Percentiles rank a stretch among this genome's conserved stretches.
Evolutionary conservation across 2,113 vertebrate species (phyloP).

Genomic region (Melanostigma gelatinosum): DNA sequence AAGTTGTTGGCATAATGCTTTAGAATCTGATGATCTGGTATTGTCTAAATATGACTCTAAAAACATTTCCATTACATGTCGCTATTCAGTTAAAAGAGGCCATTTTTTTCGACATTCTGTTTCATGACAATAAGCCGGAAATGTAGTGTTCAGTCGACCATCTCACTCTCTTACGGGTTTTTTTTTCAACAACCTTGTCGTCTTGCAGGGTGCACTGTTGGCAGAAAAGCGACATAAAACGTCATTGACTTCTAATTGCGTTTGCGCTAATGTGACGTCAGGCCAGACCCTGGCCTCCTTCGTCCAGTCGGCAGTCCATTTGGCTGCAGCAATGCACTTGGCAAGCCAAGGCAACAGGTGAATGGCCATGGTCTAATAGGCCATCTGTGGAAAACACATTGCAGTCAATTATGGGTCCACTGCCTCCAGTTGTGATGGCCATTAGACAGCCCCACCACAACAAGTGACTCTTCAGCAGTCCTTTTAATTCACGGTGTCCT

Average conservation of each 20-base stretch:
- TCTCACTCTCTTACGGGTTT: neutral
- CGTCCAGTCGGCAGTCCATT: slow-evolving; percentile 73
- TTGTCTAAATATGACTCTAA: neutral
- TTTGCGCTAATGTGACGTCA: slow-evolving; percentile 68
- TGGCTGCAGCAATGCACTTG: slow-evolving; percentile 65
- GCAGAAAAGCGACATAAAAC: slow-evolving; percentile 54
- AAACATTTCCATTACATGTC: neutral
- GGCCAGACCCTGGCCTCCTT: slow-evolving; percentile 59
- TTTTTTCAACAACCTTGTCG: slow-evolving; percentile 59
- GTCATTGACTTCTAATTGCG: slow-evolving; percentile 74
- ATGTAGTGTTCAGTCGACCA: slow-evolving; percentile 17
- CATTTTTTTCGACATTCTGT: neutral
- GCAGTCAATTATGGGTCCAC: slow-evolving; percentile 81
- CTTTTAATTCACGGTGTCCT: slow-evolving; percentile 56
- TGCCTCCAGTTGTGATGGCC: slow-evolving; percentile 72
- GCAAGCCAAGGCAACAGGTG: slow-evolving; percentile 67
- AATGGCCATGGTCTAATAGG: slow-evolving; percentile 78
- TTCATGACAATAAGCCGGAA: neutral
- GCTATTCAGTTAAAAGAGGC: neutral
- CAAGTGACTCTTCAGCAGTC: slow-evolving; percentile 79
- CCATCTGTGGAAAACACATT: slow-evolving; percentile 78
- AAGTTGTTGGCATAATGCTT: neutral
- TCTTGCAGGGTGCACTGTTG: neutral
- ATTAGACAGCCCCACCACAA: slow-evolving; percentile 72
- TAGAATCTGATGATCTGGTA: neutral